phyloP scores from a whole-genome alignment of 2,113 vertebrate genomes.

The Nipponia nippon region DNA sequence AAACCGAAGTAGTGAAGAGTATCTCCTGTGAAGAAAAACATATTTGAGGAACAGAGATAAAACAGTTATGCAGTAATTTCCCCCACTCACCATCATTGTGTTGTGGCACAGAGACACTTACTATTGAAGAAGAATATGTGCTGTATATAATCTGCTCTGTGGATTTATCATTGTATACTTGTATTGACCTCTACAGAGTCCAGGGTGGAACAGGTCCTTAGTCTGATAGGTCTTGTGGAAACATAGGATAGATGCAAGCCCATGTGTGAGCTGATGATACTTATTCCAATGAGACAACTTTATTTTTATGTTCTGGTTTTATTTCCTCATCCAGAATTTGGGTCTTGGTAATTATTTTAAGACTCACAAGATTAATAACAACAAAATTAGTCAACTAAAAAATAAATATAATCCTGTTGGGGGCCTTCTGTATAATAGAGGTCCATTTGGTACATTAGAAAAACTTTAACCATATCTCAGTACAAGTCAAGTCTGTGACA shows the following conservation, averaged over 20 bases:
- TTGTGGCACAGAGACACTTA: neutral
- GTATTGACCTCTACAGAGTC: fast-evolving
- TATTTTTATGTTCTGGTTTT: neutral
- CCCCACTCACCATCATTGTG: neutral
- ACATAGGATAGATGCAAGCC: too few relatives aligned
- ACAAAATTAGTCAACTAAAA: neutral
- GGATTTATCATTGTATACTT: neutral
- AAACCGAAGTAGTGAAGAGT: neutral
- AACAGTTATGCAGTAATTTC: neutral
- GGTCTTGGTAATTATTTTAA: neutral
- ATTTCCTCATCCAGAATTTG: neutral
- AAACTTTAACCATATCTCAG: neutral
- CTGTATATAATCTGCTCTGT: neutral
- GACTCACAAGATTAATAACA: neutral
- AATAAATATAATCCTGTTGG: neutral
- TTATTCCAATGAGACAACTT: neutral
- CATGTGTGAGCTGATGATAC: fast-evolving
- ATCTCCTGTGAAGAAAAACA: neutral
- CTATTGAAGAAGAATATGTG: neutral
- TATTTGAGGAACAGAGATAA: neutral
- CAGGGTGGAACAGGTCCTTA: neutral
- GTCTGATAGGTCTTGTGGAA: neutral
- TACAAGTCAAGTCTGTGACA: neutral
- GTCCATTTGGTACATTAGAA: neutral
- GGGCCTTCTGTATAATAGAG: neutral